Evolutionary conservation across 2,797 vertebrate genomes (phyloP).

Genomic region (Mastacembelus armatus): DNA sequence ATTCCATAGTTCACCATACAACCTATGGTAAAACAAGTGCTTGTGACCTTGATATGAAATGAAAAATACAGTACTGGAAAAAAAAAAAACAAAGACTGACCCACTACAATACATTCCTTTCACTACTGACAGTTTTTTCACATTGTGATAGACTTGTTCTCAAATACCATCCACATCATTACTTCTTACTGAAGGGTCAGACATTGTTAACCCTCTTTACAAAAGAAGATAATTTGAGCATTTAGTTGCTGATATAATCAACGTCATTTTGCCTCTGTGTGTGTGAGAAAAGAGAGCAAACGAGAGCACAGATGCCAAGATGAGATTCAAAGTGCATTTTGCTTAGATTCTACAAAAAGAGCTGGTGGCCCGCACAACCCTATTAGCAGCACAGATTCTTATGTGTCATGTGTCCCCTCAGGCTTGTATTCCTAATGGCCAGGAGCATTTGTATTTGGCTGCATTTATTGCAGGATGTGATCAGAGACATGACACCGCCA

Average conservation of each 20-base stretch:
- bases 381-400: slow-evolving; percentile 44
- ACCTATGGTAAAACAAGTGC: background rate
- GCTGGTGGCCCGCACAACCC: slow-evolving; percentile 29
- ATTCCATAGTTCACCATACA: too few relatives aligned
- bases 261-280: slow-evolving; percentile 6
- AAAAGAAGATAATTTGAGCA: slow-evolving; percentile 36
- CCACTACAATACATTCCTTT: background rate
- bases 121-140: slow-evolving; percentile 22
- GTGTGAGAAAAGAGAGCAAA: background rate
- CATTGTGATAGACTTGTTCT: slow-evolving; percentile 50
- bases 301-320: slow-evolving; percentile 6
- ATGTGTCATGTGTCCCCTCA: slow-evolving; percentile 30
- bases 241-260: slow-evolving; percentile 33
- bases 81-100: background rate
- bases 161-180: slow-evolving; percentile 32
- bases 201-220: slow-evolving; percentile 36
- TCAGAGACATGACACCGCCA: slow-evolving; percentile 35
- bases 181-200: slow-evolving; percentile 28
- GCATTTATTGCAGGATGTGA: slow-evolving; percentile 34
- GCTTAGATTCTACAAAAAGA: slow-evolving; percentile 14
- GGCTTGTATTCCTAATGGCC: slow-evolving; percentile 55
- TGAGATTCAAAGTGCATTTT: slow-evolving; percentile 30
- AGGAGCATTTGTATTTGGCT: slow-evolving; percentile 33
- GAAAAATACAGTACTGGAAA: slow-evolving; percentile 8
- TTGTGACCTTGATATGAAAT: background rate